Conservation (phyloP, 2,888 invertebrate species). For the Troides aeacus region DNA sequence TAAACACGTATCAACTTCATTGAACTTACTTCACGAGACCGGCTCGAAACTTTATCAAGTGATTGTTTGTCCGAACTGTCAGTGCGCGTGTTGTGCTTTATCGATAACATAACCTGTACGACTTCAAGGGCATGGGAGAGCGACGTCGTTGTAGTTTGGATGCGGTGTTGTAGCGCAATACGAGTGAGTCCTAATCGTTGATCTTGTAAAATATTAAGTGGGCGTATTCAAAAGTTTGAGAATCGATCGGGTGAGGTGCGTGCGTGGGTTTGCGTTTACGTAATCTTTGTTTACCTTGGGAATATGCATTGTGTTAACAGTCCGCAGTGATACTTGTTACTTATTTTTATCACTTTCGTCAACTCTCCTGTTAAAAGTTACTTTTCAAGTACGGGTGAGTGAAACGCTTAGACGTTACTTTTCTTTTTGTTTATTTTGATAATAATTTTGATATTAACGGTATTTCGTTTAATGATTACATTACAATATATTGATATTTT, state of each 20-base stretch:
- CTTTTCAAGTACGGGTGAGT: constrained; percentile 37
- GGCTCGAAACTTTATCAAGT: constrained; percentile 69
- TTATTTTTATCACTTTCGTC: constrained; percentile 37
- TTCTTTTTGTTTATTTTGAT: not conserved
- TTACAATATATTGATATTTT: no score
- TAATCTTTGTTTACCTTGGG: constrained; percentile 80
- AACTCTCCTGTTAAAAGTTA: constrained; percentile 26
- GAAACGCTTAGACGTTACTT: constrained; percentile 14
- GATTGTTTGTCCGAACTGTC: constrained; percentile 75
- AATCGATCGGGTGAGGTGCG: constrained; percentile 79
- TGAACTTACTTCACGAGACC: constrained; percentile 50
- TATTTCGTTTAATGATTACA: no score
- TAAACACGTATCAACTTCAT: constrained; percentile 43
- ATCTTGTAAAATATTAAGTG: constrained; percentile 67
- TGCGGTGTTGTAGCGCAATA: constrained; percentile 58
- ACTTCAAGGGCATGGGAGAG: constrained; percentile 73
- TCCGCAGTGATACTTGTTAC: constrained; percentile 48
- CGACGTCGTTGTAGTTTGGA: constrained; percentile 60
- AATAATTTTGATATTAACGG: no score
- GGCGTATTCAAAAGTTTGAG: constrained; percentile 79
- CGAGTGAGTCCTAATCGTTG: constrained; percentile 54
- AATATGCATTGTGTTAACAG: constrained; percentile 70
- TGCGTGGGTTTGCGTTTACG: constrained; percentile 79
- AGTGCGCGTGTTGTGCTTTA: constrained; percentile 79
- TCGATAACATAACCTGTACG: constrained; percentile 79